A percentile compares a stretch with the other conserved stretches of the same genome.
These are phyloP conservation scores for Heliopora coerulea DNA, from an alignment of 92 coral and sea anemone species.

Conservation along the genomic window DNA sequence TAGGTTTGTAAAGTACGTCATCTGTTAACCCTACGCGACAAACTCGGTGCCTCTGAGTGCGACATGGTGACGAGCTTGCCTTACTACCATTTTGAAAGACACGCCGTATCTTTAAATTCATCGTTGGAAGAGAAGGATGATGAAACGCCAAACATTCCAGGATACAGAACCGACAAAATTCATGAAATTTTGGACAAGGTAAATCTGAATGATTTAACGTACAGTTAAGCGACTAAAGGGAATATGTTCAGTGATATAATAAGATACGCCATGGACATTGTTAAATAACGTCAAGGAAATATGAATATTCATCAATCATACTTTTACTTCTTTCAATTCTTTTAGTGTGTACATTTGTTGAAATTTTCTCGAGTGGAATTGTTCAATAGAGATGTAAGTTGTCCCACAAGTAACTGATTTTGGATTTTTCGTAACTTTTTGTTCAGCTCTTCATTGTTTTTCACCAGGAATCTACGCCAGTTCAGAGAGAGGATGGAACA, in stretches of 20 bases:
- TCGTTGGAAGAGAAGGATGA: not conserved
- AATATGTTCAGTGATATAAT: too few relatives aligned
- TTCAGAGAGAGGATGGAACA: not conserved
- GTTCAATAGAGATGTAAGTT: not conserved
- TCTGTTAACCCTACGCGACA: conserved; percentile 68
- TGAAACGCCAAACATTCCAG: not conserved
- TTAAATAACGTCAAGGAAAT: too few relatives aligned
- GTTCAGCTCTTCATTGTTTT: not conserved
- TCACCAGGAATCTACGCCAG: not conserved
- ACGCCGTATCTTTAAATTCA: not conserved
- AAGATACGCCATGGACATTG: too few relatives aligned
- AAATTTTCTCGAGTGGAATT: conserved; percentile 25
- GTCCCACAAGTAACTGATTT: not conserved
- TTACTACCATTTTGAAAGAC: not conserved
- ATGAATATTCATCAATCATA: too few relatives aligned
- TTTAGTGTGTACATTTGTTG: conserved; percentile 70
- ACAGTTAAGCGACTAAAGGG: too few relatives aligned
- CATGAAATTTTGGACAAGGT: conserved; percentile 37
- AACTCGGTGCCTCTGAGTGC: conserved; percentile 65
- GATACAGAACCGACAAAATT: conserved; percentile 17
- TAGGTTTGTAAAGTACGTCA: conserved; percentile 96
- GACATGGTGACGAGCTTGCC: not conserved
- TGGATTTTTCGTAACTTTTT: not conserved
- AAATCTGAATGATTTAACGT: too few relatives aligned
- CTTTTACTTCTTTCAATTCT: not conserved